Conservation (phyloP, 1,140 invertebrate species). For the Prorops nasuta region DNA sequence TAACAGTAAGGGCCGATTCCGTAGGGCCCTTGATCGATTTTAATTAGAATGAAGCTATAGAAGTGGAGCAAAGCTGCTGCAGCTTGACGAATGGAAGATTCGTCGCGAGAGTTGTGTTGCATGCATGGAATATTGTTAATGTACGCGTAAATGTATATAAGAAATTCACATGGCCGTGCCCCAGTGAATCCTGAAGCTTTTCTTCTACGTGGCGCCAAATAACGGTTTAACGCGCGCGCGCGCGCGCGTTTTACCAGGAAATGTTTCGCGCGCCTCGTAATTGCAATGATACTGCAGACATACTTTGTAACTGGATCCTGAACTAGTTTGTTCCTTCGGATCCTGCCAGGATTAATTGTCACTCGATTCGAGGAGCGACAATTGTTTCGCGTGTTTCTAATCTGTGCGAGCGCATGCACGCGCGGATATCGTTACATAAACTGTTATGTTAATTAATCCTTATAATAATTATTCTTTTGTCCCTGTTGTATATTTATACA, state of each 20-base stretch:
- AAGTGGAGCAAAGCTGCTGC: neutral
- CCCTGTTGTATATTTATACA: too few species aligned
- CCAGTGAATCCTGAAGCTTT: conserved; percentile 9
- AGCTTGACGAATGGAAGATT: neutral
- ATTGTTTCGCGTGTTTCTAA: too few species aligned
- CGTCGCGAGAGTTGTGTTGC: too few species aligned
- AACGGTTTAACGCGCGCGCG: conserved; percentile 13
- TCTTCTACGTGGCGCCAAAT: conserved; percentile 22
- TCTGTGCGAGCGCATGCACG: too few species aligned
- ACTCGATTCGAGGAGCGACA: too few species aligned
- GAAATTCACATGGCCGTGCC: neutral
- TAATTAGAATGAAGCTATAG: too few species aligned
- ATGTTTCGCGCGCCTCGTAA: conserved; percentile 18
- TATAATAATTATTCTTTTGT: too few species aligned
- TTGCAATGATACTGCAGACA: conserved; percentile 30
- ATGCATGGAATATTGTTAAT: neutral
- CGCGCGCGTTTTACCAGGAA: conserved; percentile 22
- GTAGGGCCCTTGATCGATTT: too few species aligned
- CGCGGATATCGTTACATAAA: too few species aligned
- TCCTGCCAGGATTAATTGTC: neutral
- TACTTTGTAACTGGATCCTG: conserved; percentile 31
- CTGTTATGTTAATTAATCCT: too few species aligned
- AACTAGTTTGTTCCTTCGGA: conserved; percentile 5
- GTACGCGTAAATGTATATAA: neutral
- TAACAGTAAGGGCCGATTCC: too few species aligned